A percentile compares a stretch with the other conserved stretches of the same genome.
These are phyloP conservation scores for Drosophila kohkoa DNA, from an alignment of 1,140 invertebrate species.

Conservation along the genomic window DNA sequence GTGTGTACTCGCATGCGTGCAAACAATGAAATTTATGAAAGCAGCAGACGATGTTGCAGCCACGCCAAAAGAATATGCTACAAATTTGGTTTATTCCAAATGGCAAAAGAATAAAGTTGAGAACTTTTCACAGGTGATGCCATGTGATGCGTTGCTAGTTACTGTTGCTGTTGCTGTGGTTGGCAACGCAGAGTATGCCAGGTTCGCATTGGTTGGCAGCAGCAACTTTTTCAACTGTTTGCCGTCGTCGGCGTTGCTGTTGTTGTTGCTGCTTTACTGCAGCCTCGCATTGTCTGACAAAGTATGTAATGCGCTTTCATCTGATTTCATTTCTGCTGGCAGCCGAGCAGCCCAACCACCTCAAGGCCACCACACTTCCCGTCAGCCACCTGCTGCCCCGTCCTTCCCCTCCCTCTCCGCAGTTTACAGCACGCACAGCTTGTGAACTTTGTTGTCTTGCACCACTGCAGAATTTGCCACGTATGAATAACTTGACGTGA, in stretches of 20 bases:
- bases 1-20: slow-evolving; percentile 44
- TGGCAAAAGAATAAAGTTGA: slow-evolving; percentile 70
- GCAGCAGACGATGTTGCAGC: slow-evolving; percentile 44
- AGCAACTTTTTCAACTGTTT: not conserved
- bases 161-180: slow-evolving; percentile 8
- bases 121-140: slow-evolving; percentile 52
- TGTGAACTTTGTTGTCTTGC: slow-evolving; percentile 33
- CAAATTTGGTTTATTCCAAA: slow-evolving; percentile 81
- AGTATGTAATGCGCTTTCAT: slow-evolving; percentile 71
- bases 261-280: slow-evolving; percentile 29
- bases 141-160: not conserved
- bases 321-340: slow-evolving; percentile 57
- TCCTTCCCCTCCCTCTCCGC: too few relatives aligned
- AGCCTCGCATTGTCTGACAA: slow-evolving; percentile 54
- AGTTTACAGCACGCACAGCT: slow-evolving; percentile 14
- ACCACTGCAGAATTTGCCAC: slow-evolving; percentile 35
- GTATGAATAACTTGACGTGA: slow-evolving; percentile 49
- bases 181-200: slow-evolving; percentile 33
- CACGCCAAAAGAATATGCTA: slow-evolving; percentile 72
- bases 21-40: slow-evolving; percentile 82
- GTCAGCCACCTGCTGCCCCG: not conserved
- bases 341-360: not conserved
- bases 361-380: not conserved
- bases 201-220: slow-evolving; percentile 30
- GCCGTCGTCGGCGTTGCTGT: not conserved